Base-by-base conservation (phyloP, 2,888 invertebrate species). In the Lysandra coridon region DNA sequence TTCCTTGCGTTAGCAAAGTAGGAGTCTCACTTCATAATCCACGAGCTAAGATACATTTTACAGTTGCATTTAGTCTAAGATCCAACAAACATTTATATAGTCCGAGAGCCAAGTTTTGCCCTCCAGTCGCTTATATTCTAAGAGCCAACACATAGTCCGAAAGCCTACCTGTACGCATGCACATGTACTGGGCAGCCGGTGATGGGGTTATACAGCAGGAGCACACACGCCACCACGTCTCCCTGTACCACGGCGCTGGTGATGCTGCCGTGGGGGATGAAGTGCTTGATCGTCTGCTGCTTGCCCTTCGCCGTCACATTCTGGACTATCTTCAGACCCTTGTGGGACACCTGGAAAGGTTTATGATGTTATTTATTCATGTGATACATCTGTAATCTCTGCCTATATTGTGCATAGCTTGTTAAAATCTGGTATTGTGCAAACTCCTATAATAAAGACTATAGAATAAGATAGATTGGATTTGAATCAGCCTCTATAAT, bases 161-260 rank as follows among this genome's bases (percentile, higher is more conserved):
- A n/a, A 80, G 93, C 92, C 98, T 80, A 94, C 92, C 99, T 96
- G 88, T 96, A 99, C 79, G 98, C 99, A 89, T 99, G 99, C 2
- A 99, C 98, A 88, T 99, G 99, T 44, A 99, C 97, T 0, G 99
- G 99, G 88, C 98, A 98, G 84, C 98, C 97, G 10, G 99, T 99
- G 80, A 98, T 97, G 0, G 99, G 99, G 93, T 99, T 99, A 89
- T 98, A 98, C 1, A 99, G 96, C 76, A 99, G 95, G 83, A 99
- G 95, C 80, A 99, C 98, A 85, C 98, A 98, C 1, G 98, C 98
- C 74, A 99, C 99, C 73, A 99, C 97, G 88, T 99, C 99, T 79
- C 98, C 98, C 80, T 98, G 97, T 84, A 98, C 98, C 85, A 97
- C 97, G 30, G 98, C 98, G 88, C 97, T 98, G 75, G 99, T 98